Evolutionary conservation across 2,888 invertebrate genomes (phyloP), one percentile per base, ranked within the genome.

Genomic region (Rotaria magnacalcarata): DNA sequence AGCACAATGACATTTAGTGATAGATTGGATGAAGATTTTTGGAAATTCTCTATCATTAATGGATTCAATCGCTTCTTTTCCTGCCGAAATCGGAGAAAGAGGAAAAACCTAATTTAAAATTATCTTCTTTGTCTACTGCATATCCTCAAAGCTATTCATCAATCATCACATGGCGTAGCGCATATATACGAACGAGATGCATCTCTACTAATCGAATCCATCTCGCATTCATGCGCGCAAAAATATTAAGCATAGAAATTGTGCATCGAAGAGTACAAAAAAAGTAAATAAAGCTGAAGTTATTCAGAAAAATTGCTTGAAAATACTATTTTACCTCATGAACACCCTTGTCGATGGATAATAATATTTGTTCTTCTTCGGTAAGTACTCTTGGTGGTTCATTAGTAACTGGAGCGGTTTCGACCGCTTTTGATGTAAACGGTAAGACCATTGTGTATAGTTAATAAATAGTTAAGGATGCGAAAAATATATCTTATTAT

Each of bases 331-430:
- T 80, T 80, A 80, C 80, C 80, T 80, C 80, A 80, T 80, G 80
- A 47, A 80, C 80, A 80, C 80, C 80, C 47, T 80, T 47, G n/a
- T 80, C 80, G 34, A 80, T 80, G 8, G 43, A 8, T 3, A 80
- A 24, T 34, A 80, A 3, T 24, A 80, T 47, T 80, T 80, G 80
- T 47, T 80, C 80, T 80, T 80, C 80, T 80, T 80, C 80, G 0
- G 80, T 80, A 47, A 80, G 80, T n/a, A 80, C 47, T 80, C 80
- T 80, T 43, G 80, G 80, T 5, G 80, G 80, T 80, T 80, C 80
- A 80, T 21, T 47, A 47, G 5, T 67, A 41, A 34, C 16, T 67
- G n/a, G 27, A 67, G n/a, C 24, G 7, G 67, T 16, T 34, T 1
- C 10, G 7, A 0, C 24, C 19, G 67, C 6, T 34, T 67, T 67